Evolutionary conservation across 2,888 invertebrate genomes (phyloP).

Genomic region (Apotomis betuletana): DNA sequence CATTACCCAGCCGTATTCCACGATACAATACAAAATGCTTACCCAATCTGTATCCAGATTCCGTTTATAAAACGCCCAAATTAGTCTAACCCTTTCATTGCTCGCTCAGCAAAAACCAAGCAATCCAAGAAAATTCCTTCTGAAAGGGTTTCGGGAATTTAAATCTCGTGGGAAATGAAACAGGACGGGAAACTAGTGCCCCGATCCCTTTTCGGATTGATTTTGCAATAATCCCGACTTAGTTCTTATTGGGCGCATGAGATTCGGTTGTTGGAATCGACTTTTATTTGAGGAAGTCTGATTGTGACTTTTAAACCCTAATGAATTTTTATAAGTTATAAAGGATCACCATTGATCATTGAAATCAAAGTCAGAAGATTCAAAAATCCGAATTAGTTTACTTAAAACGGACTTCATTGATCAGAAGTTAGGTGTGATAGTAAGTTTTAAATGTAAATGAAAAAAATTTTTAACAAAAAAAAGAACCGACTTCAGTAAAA

Average conservation of each 20-base stretch:
- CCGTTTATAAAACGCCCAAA: background rate
- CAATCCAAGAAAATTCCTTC: constrained; percentile 21
- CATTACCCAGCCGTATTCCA: too few relatives aligned
- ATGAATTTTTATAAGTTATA: too few relatives aligned
- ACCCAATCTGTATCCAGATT: background rate
- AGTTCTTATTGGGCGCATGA: constrained; percentile 19
- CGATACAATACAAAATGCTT: background rate
- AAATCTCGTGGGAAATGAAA: constrained; percentile 40
- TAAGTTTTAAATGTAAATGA: too few relatives aligned
- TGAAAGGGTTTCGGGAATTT: constrained; percentile 24
- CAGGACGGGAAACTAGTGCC: constrained; percentile 30
- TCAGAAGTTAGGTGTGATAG: too few relatives aligned
- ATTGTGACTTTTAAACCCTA: background rate
- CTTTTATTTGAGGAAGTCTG: background rate
- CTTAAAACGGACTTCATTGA: too few relatives aligned
- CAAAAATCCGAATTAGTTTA: too few relatives aligned
- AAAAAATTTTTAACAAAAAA: too few relatives aligned
- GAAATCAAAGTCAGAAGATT: too few relatives aligned
- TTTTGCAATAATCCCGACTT: constrained; percentile 33
- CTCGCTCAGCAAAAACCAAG: constrained; percentile 32
- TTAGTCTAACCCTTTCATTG: background rate
- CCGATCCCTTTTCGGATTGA: constrained; percentile 36
- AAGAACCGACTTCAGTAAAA: too few relatives aligned
- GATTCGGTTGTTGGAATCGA: background rate
- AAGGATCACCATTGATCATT: too few relatives aligned